Conservation (phyloP, 2,888 invertebrate genomes). For the Diabrotica balteata region DNA sequence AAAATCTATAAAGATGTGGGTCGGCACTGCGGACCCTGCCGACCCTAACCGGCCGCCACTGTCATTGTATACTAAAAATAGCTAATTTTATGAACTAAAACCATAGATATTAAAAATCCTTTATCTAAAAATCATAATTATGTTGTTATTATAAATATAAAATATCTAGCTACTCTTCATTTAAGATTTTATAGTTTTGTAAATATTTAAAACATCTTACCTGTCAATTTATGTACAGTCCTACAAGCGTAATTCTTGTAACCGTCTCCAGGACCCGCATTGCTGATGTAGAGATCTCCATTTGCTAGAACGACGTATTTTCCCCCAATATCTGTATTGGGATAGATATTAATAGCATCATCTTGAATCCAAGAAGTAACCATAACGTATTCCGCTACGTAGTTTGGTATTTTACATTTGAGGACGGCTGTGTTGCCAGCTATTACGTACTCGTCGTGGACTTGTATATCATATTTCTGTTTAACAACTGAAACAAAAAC, state of each 20-base stretch:
- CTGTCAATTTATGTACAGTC: constrained; percentile 81
- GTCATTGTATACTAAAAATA: no score
- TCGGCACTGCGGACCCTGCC: no score
- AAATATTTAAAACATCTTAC: constrained; percentile 41
- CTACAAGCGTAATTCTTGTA: constrained; percentile 83
- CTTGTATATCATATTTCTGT: constrained; percentile 87
- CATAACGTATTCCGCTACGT: constrained; percentile 86
- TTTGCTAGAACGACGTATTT: constrained; percentile 81
- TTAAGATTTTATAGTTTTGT: no score
- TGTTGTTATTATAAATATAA: no score
- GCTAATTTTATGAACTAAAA: no score
- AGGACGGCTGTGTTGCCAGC: constrained; percentile 90
- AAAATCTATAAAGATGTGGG: no score
- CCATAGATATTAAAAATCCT: no score
- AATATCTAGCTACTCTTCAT: no score
- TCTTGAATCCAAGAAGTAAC: constrained; percentile 91
- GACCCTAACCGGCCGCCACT: no score
- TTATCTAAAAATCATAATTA: no score
- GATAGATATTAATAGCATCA: constrained; percentile 79
- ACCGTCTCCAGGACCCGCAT: constrained; percentile 79
- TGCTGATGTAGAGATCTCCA: constrained; percentile 84
- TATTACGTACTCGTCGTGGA: constrained; percentile 91
- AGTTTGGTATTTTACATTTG: constrained; percentile 87
- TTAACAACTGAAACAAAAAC: constrained; percentile 73
- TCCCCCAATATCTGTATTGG: constrained; percentile 74